Evolutionary conservation across 2,888 invertebrate species (phyloP).

Genomic region (Pseudococcus longispinus): DNA sequence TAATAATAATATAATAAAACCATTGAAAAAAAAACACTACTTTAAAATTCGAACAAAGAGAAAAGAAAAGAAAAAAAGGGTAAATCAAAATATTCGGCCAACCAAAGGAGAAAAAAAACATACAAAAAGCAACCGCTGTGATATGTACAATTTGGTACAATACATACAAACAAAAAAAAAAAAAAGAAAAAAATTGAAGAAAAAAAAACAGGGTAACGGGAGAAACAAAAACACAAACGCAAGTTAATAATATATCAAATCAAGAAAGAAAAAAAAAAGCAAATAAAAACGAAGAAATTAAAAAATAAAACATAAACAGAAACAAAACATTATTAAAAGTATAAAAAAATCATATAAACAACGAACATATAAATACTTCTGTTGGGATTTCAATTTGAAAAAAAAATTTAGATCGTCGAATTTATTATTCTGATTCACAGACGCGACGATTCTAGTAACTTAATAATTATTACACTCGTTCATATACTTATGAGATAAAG

Average conservation of each 20-base stretch:
- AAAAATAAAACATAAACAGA: conserved; percentile 36
- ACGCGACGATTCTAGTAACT: not conserved
- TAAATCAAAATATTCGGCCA: conserved; percentile 24
- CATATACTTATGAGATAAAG: conserved; percentile 25
- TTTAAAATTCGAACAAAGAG: conserved; percentile 44
- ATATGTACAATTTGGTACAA: conserved; percentile 56
- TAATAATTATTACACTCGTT: conserved; percentile 9
- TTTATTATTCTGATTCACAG: not conserved
- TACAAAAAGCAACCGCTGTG: conserved; percentile 40
- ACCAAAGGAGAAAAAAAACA: conserved; percentile 4
- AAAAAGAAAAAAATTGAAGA: conserved; percentile 43
- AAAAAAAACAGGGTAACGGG: conserved; percentile 48
- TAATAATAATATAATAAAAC: conserved; percentile 31
- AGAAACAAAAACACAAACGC: conserved; percentile 43
- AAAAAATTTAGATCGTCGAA: not conserved
- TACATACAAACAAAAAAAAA: conserved; percentile 50
- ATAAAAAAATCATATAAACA: conserved; percentile 36
- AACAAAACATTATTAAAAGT: conserved; percentile 15
- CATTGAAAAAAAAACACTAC: conserved; percentile 16
- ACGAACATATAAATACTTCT: conserved; percentile 23
- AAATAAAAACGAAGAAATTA: conserved; percentile 45
- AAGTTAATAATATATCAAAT: conserved; percentile 38
- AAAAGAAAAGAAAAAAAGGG: conserved; percentile 10
- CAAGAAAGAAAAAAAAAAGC: conserved; percentile 22
- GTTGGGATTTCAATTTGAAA: not conserved